phyloP scores from a whole-genome alignment of 2,797 vertebrate species.

The Lithobates pipiens region DNA sequence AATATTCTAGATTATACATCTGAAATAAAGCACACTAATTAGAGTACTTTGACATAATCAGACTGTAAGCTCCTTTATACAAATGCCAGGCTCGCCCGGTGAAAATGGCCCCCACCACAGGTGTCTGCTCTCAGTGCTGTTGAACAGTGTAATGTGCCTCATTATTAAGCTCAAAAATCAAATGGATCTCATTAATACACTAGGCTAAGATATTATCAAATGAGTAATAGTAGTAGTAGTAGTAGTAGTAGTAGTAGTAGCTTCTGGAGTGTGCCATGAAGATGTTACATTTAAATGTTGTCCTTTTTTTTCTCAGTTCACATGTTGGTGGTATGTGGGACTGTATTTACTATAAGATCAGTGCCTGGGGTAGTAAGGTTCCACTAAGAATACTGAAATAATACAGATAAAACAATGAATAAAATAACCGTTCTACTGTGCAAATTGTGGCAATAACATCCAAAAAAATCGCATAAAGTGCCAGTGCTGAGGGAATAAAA shows the following conservation, averaged over 20 bases:
- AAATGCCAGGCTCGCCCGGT: conserved; percentile 12
- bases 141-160: not conserved
- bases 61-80: conserved; percentile 17
- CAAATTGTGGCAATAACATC: too few species aligned
- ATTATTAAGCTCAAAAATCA: conserved; percentile 36
- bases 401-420: too few species aligned
- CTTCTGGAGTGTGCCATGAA: not conserved
- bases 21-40: conserved; percentile 48
- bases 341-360: too few species aligned
- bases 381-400: too few species aligned
- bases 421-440: too few species aligned
- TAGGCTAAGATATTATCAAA: conserved; percentile 30
- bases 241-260: not conserved
- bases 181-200: conserved; percentile 46
- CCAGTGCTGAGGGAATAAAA: too few species aligned
- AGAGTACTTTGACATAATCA: conserved; percentile 40
- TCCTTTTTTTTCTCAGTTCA: not conserved
- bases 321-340: not conserved
- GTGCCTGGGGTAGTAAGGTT: too few species aligned
- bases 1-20: conserved; percentile 35
- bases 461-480: too few species aligned
- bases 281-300: not conserved
- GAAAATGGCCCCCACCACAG: not conserved
- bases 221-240: not conserved
- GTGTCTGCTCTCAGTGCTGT: not conserved